These are phyloP conservation scores for Pao palembangensis DNA, from an alignment of 2,113 vertebrate species.

Conservation along the genomic window DNA sequence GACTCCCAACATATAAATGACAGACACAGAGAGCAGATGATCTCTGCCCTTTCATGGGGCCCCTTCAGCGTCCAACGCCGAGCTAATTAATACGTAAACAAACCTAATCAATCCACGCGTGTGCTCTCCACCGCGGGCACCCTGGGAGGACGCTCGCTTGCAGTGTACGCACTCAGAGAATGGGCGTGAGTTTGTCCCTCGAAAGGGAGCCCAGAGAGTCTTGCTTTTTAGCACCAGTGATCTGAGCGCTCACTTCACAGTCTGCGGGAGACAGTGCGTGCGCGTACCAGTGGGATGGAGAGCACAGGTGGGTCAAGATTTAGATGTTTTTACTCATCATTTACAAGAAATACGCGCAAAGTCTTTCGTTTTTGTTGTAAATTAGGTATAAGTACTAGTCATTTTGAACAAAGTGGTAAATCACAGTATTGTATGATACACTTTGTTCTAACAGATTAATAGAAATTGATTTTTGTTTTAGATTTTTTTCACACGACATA, in stretches of 20 bases:
- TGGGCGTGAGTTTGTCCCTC: constrained; percentile 78
- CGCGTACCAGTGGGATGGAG: constrained; percentile 75
- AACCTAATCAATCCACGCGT: constrained; percentile 43
- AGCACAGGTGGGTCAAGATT: constrained; percentile 79
- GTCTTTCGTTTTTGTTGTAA: not conserved
- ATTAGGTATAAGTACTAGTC: not conserved
- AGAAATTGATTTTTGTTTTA: too few relatives aligned
- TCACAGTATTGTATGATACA: not conserved
- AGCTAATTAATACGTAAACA: constrained; percentile 60
- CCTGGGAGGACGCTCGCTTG: constrained; percentile 42
- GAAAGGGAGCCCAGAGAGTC: constrained; percentile 77
- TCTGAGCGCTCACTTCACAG: constrained; percentile 62
- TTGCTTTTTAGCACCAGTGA: constrained; percentile 72
- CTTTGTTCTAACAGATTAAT: too few relatives aligned
- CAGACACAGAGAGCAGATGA: constrained; percentile 35
- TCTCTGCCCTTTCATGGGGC: constrained; percentile 42
- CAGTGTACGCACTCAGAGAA: constrained; percentile 68
- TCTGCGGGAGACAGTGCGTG: constrained; percentile 55
- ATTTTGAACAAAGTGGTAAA: constrained; percentile 20
- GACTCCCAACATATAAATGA: constrained; percentile 50
- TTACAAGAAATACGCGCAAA: constrained; percentile 5
- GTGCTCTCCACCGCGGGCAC: constrained; percentile 37
- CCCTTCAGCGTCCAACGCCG: constrained; percentile 29
- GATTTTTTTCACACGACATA: too few relatives aligned
- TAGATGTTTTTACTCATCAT: constrained; percentile 5